Evolutionary conservation across 2,797 vertebrate species (phyloP).

Genomic region (Thalassophryne amazonica): DNA sequence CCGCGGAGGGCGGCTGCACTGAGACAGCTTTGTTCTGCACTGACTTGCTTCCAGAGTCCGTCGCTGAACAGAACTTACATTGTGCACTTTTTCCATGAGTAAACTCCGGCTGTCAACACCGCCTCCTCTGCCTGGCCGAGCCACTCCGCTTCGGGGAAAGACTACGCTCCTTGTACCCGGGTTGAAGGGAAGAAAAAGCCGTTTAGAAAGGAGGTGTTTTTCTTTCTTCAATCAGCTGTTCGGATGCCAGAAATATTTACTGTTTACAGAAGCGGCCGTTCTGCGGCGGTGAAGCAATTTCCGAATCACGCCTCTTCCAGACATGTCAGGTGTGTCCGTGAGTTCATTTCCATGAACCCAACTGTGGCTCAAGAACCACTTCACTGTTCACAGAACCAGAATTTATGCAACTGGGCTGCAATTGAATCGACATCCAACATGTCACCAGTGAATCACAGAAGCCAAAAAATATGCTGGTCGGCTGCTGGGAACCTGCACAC

Average conservation of each 20-base stretch:
- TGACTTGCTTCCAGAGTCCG: conserved; percentile 83
- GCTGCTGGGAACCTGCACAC: too few species aligned
- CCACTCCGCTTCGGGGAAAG: conserved; percentile 62
- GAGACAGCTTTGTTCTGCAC: conserved; percentile 82
- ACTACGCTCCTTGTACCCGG: conserved; percentile 72
- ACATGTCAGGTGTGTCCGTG: conserved; percentile 21
- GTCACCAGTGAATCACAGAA: too few species aligned
- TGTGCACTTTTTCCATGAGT: conserved; percentile 85
- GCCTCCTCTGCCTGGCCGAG: conserved; percentile 79
- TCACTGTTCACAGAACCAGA: too few species aligned
- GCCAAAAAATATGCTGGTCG: too few species aligned
- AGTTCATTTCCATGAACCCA: conserved; percentile 11
- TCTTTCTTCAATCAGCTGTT: conserved; percentile 71
- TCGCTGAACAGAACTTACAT: conserved; percentile 81
- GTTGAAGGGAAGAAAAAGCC: conserved; percentile 43
- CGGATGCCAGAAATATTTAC: conserved; percentile 69
- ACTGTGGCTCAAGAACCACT: too few species aligned
- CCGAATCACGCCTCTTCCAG: conserved; percentile 49
- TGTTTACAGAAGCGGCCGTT: conserved; percentile 70
- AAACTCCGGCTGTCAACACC: conserved; percentile 82
- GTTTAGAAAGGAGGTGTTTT: conserved; percentile 72
- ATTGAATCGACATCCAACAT: too few species aligned
- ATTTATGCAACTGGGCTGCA: too few species aligned
- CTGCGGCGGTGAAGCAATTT: conserved; percentile 71
- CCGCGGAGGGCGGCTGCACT: conserved; percentile 77